Evolutionary conservation across 2,113 vertebrate genomes (phyloP), one percentile per base, ranked within the genome.

Genomic region (Chionomys nivalis): DNA sequence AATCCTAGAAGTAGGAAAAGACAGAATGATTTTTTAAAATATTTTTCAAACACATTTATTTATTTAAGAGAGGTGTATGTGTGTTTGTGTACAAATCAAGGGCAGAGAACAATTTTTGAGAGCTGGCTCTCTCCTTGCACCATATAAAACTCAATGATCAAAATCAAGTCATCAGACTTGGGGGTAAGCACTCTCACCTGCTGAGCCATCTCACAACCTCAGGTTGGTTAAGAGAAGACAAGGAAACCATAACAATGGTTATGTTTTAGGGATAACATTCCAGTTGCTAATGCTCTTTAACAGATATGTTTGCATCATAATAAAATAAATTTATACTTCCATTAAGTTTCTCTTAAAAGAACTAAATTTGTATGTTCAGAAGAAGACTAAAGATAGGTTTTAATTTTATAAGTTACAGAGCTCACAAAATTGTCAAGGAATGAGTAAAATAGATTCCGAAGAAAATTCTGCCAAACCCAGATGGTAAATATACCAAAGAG

Each of bases 1-100:
- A 99, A 95, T 99, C 99, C 99, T 99, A 97, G 76, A 98, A 96
- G 91, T 42, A 91, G 94, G 58, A 87, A 94, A 90, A n/a, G 91
- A 31, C 61, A 65, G 5, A 26, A 49, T 33, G 42, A 33, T 68
- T 87, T 44, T 44, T 31, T 3, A 44, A 85, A 44, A 44, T 31
- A 83, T 44, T 83, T 44, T 83, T 83, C n/a, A 63, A 83, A 83
- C 61, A 83, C 24, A 66, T 63, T 76, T 76, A 76, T 76, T 76
- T 44, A 63, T 44, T 65, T 47, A 66, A 66, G 58, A 44, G 31
- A 66, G 9, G 42, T 65, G 19, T 66, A 33, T 86, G 82, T 65
- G 8, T 86, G 24, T 44, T 44, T 66, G 61, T 66, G 61, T 47
- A 86, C 9, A 66, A 66, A 63, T 39, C 28, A 86, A 47, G 26